Evolutionary conservation across 2,797 vertebrate species (phyloP).

Genomic region (Pogoniulus pusillus): DNA sequence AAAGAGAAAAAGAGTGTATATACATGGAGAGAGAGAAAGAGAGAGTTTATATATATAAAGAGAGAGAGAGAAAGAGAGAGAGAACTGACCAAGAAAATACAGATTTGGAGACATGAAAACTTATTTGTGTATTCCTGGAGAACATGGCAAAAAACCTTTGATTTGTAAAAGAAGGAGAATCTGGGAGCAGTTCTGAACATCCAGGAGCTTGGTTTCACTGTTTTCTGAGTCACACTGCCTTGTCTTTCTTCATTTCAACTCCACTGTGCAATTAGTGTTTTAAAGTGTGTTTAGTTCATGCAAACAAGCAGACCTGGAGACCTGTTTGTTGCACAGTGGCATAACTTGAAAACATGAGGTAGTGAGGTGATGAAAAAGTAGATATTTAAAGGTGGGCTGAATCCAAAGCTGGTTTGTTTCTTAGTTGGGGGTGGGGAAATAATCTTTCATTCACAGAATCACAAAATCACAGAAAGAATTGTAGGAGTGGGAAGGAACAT

Average conservation of each 20-base stretch:
- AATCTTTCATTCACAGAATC: neutral
- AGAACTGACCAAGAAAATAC: neutral
- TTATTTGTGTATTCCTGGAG: neutral
- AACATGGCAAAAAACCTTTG: neutral
- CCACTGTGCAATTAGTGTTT: neutral
- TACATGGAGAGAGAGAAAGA: no score
- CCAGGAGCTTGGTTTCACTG: neutral
- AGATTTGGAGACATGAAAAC: neutral
- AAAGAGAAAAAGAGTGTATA: no score
- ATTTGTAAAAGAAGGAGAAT: neutral
- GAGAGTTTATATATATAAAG: no score
- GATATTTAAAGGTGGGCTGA: neutral
- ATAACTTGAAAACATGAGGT: rapidly evolving
- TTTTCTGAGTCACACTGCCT: neutral
- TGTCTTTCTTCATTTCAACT: neutral
- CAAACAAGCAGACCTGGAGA: neutral
- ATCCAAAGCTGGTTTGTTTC: neutral
- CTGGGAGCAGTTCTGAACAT: neutral
- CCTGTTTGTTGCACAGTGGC: neutral
- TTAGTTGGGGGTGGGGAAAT: neutral
- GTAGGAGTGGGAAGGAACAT: no score
- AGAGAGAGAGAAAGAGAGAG: no score
- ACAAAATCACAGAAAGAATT: no score
- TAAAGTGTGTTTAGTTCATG: neutral
- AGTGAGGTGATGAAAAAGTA: neutral